Evolutionary conservation across 2,888 invertebrate genomes (phyloP), one percentile per base, ranked within the genome.

Genomic region (Isoperla grammatica): DNA sequence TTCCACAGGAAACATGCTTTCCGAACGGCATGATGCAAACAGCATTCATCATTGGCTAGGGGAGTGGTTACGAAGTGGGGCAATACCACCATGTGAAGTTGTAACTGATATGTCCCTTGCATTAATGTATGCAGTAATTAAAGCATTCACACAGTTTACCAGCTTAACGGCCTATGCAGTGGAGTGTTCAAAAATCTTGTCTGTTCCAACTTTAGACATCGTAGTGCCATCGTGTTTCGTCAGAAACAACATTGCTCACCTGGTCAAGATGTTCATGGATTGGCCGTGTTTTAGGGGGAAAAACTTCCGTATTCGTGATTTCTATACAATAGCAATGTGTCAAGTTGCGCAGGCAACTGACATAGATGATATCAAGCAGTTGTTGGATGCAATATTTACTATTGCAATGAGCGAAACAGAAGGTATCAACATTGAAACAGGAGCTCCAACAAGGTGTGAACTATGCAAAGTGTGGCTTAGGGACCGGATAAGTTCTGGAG

Each of bases 1-100:
- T 61, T 64, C 64, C 42, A 62, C 62, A 22, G 54, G 57, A 22
- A 61, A 61, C 56, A 64, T 65, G 65, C 46, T 65, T 39, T 62
- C 62, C 20, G 63, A 64, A 50, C 45, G 57, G 19, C 64, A 63
- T 48, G 64, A 64, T 39, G 39, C 61, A 2, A 61, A 61, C 53
- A 64, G 61, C 39, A 49, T 49, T 13, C 15, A 29, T 15, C 37
- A 57, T 53, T 65, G 65, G 60, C 60, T 65, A 15, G 45, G 48
- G 11, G 56, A 57, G 29, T 64, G 65, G 65, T 59, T 43, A 57
- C 43, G 58, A 56, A 59, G 60, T 60, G 63, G 64, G 46, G 63
- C 64, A 42, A 40, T 22, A 48, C 40, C 59, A 48, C 60, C 65
- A 40, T 55, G 54, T 29, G 60, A 64, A 53, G 59, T 65, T 29